These are phyloP conservation scores for Alligator mississippiensis DNA, from an alignment of 2,113 vertebrate species.

Conservation along the genomic window DNA sequence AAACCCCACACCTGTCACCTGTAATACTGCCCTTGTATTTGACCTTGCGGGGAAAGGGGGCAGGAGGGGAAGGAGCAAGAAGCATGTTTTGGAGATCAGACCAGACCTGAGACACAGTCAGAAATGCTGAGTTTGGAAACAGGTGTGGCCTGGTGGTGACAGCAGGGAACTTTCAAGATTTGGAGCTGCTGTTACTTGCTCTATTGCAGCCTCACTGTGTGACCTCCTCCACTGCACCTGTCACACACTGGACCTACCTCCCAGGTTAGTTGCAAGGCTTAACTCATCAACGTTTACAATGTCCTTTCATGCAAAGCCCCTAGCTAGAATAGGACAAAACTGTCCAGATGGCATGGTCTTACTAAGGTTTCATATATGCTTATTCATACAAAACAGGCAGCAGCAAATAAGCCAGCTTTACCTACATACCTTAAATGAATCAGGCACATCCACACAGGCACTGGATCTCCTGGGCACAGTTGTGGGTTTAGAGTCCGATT, in stretches of 20 bases:
- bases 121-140: too few species aligned
- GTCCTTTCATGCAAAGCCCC: neutral
- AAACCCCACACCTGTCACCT: neutral
- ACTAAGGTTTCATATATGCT: neutral
- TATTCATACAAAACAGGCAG: neutral
- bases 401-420: neutral
- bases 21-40: neutral
- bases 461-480: neutral
- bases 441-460: neutral
- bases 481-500: rapidly evolving
- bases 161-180: neutral
- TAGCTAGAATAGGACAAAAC: neutral
- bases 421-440: rapidly evolving
- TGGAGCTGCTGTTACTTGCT: neutral
- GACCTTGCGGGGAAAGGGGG: neutral
- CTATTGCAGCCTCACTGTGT: neutral
- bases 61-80: neutral
- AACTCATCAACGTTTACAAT: neutral
- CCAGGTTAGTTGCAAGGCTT: slow-evolving; percentile 10
- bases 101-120: neutral
- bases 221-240: neutral
- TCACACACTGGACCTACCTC: neutral
- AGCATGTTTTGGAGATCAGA: neutral
- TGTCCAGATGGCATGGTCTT: neutral
- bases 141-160: too few species aligned